Evolutionary conservation across 1,140 invertebrate genomes (phyloP), one percentile per base, ranked within the genome.

Genomic region (Eumaeus atala): DNA sequence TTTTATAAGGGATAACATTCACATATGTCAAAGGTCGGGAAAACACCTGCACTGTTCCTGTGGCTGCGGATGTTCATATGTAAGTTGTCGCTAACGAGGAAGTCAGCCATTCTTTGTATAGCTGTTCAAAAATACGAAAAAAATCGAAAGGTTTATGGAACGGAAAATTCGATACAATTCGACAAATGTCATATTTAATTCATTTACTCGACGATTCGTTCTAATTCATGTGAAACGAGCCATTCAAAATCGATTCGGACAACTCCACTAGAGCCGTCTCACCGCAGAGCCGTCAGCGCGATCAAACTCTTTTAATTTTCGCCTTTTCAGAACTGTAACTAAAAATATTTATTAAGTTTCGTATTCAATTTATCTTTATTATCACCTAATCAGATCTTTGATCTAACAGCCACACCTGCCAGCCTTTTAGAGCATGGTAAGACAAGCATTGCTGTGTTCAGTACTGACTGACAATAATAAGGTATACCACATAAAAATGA

Each of bases 241-340:
- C 17, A 16, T 44, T 28, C 21, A 44, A 44, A 44, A 44, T 17
- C 40, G 40, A 44, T 44, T 44, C 16, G 40, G 40, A 44, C 40
- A 16, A 16, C 9, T 44, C 17, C 12, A 16, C 14, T 64, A 47
- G 59, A 66, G 57, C 55, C 55, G 56, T 64, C 54, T 59, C 61
- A 58, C 62, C 67, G 42, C 60, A 60, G 53, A 40, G 42, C 55
- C 58, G 58, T 56, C 62, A 57, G 58, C 14, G 55, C 59, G 56
- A 63, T 72, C 61, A 67, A 67, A 67, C 66, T 66, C 65, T 67
- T 69, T 71, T 71, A 66, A 75, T 69, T 69, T 60, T 47, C 47
- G 58, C 54, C 59, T 67, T 67, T 62, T 56, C 18, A 56, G 28
- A 56, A 21, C 35, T 48, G 49, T 59, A 66, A 68, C 61, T 71